Evolutionary conservation across 2,113 vertebrate genomes (phyloP).

Genomic region (Rhinolophus ferrumequinum): DNA sequence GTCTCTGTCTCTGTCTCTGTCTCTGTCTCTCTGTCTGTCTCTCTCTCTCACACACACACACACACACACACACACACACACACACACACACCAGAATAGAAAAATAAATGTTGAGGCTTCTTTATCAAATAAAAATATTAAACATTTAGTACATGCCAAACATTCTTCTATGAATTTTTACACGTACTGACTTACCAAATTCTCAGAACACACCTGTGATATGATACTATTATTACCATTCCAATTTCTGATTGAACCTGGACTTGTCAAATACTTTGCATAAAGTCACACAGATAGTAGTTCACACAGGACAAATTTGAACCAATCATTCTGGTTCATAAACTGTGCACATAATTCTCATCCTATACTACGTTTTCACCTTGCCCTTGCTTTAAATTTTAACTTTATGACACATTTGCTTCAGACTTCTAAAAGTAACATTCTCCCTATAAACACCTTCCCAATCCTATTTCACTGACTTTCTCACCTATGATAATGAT

Average conservation of each 20-base stretch:
- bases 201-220: neutral
- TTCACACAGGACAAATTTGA: neutral
- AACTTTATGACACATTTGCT: neutral
- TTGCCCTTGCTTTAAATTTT: neutral
- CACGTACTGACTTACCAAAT: neutral
- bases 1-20: no score
- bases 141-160: neutral
- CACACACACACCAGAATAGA: neutral
- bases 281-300: neutral
- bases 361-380: neutral
- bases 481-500: neutral
- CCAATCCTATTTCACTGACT: neutral
- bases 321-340: neutral
- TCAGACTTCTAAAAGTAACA: neutral
- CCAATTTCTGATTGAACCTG: neutral
- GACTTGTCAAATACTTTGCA: neutral
- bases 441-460: neutral
- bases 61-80: neutral
- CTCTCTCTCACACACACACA: no score
- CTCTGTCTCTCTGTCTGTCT: no score
- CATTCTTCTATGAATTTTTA: neutral
- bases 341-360: neutral
- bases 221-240: neutral
- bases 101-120: neutral
- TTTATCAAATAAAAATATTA: constrained; percentile 21